Percentiles rank a stretch among this genome's conserved stretches.
Evolutionary conservation across 2,888 invertebrate genomes (phyloP).

Genomic region (Diarsia dahlii): DNA sequence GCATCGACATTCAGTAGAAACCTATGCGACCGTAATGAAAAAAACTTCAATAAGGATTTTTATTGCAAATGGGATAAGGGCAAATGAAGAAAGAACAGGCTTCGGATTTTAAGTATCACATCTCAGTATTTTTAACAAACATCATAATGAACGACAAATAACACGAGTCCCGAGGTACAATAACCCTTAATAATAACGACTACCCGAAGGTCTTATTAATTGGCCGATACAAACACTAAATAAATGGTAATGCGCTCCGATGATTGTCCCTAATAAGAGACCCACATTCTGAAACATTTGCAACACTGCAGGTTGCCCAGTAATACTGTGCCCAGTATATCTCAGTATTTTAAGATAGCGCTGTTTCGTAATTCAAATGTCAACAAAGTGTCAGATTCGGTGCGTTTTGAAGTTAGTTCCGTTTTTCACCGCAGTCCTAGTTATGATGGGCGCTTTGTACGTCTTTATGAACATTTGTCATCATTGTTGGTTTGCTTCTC

Average conservation of each 20-base stretch:
- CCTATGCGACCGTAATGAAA: not conserved
- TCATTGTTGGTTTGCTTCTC: constrained; percentile 35
- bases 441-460: constrained; percentile 3
- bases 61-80: not conserved
- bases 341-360: constrained; percentile 13
- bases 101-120: not conserved
- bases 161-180: not conserved
- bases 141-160: constrained; percentile 13
- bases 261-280: constrained; percentile 65
- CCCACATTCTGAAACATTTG: constrained; percentile 47
- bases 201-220: constrained; percentile 60
- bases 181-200: constrained; percentile 11
- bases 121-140: not conserved
- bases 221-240: constrained; percentile 43
- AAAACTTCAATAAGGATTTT: not conserved
- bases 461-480: constrained; percentile 29
- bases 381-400: constrained; percentile 1
- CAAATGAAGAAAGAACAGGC: not conserved
- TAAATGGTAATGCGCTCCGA: constrained; percentile 41
- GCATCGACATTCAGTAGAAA: not conserved
- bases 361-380: constrained; percentile 9
- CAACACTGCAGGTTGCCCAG: constrained; percentile 34
- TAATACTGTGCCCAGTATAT: constrained; percentile 27
- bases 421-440: not conserved
- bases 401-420: not conserved